These are phyloP conservation scores for Alviniconcha marisindica DNA, from an alignment of 1,140 invertebrate species.

Conservation along the genomic window DNA sequence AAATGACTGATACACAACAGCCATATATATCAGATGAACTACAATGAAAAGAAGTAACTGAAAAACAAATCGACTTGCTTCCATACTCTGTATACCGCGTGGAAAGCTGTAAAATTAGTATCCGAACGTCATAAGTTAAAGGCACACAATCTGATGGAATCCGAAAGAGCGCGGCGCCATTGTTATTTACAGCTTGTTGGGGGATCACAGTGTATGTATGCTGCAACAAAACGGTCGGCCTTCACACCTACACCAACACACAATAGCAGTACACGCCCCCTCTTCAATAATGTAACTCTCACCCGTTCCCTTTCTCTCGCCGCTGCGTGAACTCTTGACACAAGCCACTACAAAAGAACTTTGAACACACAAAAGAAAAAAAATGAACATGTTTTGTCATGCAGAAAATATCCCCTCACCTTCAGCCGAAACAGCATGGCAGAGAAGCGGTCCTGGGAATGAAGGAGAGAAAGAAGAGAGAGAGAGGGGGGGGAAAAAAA, in stretches of 20 bases:
- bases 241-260: background rate
- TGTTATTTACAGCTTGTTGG: too few relatives aligned
- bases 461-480: too few relatives aligned
- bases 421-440: background rate
- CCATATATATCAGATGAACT: too few relatives aligned
- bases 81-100: too few relatives aligned
- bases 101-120: too few relatives aligned
- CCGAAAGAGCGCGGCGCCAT: background rate
- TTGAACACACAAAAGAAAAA: slow-evolving; percentile 9
- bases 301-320: background rate
- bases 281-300: background rate
- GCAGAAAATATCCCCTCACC: slow-evolving; percentile 8
- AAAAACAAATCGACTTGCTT: too few relatives aligned
- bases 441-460: background rate
- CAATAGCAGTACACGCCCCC: background rate
- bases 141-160: background rate
- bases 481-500: background rate
- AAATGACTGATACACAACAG: too few relatives aligned
- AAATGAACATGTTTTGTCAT: background rate
- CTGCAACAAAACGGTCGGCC: too few relatives aligned
- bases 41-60: too few relatives aligned
- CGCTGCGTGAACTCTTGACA: background rate
- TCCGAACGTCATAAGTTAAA: background rate
- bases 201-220: too few relatives aligned
- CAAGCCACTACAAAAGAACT: background rate